A percentile compares a stretch with the other conserved stretches of the same genome.
phyloP scores from a whole-genome alignment of 2,113 vertebrate species.

The Corapipo altera region DNA sequence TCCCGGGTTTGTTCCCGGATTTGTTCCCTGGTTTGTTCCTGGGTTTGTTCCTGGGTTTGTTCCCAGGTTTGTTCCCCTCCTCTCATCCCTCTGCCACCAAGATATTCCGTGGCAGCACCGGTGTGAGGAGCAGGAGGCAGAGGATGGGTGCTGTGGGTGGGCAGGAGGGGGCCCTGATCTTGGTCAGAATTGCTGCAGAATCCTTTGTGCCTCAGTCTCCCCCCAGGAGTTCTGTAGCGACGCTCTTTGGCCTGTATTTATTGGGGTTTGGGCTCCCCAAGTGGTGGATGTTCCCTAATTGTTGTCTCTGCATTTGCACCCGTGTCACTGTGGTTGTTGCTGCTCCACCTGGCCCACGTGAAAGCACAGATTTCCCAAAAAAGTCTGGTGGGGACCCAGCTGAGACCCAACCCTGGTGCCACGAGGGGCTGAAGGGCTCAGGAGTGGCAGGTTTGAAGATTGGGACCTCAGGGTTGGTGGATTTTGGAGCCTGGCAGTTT shows the following conservation, averaged over 20 bases:
- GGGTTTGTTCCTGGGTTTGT: neutral
- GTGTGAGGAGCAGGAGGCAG: neutral
- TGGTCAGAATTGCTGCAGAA: neutral
- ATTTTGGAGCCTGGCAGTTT: accelerated
- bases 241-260: neutral
- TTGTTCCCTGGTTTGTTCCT: neutral
- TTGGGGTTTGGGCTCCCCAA: neutral
- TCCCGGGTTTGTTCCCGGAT: neutral
- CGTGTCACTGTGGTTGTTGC: accelerated
- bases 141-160: neutral
- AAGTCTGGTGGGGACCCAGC: accelerated
- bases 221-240: no score
- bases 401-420: neutral
- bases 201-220: neutral
- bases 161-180: neutral
- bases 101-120: neutral
- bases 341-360: accelerated
- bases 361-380: neutral
- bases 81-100: neutral
- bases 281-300: accelerated
- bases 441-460: accelerated
- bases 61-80: neutral
- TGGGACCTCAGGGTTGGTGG: neutral
- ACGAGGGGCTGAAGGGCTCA: no score
- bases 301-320: accelerated